Conservation (phyloP, 37 sponge, comb jelly and placozoan genomes). For the Oscarella lobularis region DNA sequence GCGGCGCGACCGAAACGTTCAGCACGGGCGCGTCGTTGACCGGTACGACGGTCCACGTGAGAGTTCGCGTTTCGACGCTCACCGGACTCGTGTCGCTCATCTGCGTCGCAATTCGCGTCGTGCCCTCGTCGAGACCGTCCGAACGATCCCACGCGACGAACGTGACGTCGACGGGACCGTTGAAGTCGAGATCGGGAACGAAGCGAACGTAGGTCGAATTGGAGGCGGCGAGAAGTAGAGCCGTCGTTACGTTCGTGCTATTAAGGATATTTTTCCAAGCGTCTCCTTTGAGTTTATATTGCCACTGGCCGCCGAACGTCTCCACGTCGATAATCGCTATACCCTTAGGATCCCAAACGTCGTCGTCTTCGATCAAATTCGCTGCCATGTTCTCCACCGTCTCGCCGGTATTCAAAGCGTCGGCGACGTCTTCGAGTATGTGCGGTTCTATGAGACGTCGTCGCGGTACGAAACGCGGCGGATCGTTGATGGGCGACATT, state of each 20-base stretch:
- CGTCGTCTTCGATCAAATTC: conserved; percentile 56
- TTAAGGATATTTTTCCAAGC: conserved; percentile 19
- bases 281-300: conserved; percentile 9
- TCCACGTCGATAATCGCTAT: conserved; percentile 61
- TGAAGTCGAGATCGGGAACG: conserved; percentile 49
- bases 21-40: conserved; percentile 87
- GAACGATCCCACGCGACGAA: conserved; percentile 80
- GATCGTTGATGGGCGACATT: conserved; percentile 49
- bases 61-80: conserved; percentile 31
- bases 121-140: conserved; percentile 41
- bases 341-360: conserved; percentile 20
- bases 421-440: conserved; percentile 48
- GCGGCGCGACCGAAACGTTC: conserved; percentile 12
- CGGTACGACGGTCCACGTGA: conserved; percentile 43
- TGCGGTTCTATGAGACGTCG: conserved; percentile 18
- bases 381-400: conserved; percentile 34
- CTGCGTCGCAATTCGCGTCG: conserved; percentile 6
- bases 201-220: conserved; percentile 42
- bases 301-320: conserved; percentile 48
- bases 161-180: conserved; percentile 48
- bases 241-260: conserved; percentile 9
- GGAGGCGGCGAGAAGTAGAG: conserved; percentile 41
- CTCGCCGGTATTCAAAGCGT: conserved; percentile 17
- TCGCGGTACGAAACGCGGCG: conserved; percentile 37
- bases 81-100: conserved; percentile 31